These are phyloP conservation scores for Haliclona indistincta DNA, from an alignment of 37 sponge, comb jelly and placozoan genomes.

Conservation along the genomic window DNA sequence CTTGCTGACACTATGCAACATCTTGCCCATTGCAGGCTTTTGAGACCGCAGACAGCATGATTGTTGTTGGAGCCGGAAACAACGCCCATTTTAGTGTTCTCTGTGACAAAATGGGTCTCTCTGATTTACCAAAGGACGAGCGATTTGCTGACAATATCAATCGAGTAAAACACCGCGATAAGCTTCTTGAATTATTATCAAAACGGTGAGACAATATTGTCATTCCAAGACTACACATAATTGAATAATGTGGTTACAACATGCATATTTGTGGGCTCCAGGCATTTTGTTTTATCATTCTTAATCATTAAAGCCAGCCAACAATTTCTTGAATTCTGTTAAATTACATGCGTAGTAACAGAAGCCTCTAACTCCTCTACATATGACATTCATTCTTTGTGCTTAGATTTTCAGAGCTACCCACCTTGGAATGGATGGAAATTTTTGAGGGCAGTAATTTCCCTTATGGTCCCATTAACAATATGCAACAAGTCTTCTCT, in stretches of 20 bases:
- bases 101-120: constrained; percentile 42
- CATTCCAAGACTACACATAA: too few relatives aligned
- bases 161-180: constrained; percentile 62
- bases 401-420: constrained; percentile 33
- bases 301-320: too few relatives aligned
- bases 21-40: constrained; percentile 28
- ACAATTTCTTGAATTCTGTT: too few relatives aligned
- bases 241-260: too few relatives aligned
- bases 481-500: constrained; percentile 48
- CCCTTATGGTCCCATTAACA: constrained; percentile 70
- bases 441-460: constrained; percentile 23
- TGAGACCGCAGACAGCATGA: constrained; percentile 54
- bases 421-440: constrained; percentile 41
- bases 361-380: too few relatives aligned
- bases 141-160: constrained; percentile 56
- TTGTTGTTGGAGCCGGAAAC: constrained; percentile 76
- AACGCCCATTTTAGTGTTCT: constrained; percentile 60
- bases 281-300: too few relatives aligned
- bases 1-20: too few relatives aligned
- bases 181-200: constrained; percentile 33
- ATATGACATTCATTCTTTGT: too few relatives aligned
- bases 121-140: constrained; percentile 37
- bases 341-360: too few relatives aligned
- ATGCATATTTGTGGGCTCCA: too few relatives aligned
- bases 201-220: constrained; percentile 19